Evolutionary conservation across 1,140 invertebrate genomes (phyloP).

Genomic region (Hestina assimilis): DNA sequence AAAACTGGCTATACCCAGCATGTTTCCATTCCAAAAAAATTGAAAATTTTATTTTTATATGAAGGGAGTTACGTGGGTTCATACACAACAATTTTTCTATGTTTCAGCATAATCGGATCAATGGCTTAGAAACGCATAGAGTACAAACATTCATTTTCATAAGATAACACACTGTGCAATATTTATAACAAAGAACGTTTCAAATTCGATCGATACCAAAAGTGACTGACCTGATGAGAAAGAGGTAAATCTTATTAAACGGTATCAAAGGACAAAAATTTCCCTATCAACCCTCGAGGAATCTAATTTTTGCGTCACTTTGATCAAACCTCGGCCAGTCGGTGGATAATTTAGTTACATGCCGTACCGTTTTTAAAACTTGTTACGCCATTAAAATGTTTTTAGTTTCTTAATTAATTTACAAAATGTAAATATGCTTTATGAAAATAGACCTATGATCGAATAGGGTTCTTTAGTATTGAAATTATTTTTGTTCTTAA

Average conservation of each 20-base stretch:
- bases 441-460: neutral
- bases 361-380: slow-evolving; percentile 52
- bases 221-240: slow-evolving; percentile 12
- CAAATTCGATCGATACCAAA: neutral
- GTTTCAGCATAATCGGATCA: too few species aligned
- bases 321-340: slow-evolving; percentile 38
- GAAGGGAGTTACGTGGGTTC: too few species aligned
- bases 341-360: slow-evolving; percentile 41
- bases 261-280: slow-evolving; percentile 58
- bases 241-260: slow-evolving; percentile 42
- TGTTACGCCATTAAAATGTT: slow-evolving; percentile 23
- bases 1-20: too few species aligned
- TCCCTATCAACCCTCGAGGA: slow-evolving; percentile 36
- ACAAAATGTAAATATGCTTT: neutral
- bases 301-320: slow-evolving; percentile 67
- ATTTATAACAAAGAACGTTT: too few species aligned
- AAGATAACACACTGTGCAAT: too few species aligned
- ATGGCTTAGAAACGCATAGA: too few species aligned
- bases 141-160: too few species aligned
- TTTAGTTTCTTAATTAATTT: slow-evolving; percentile 21
- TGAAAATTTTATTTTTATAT: too few species aligned
- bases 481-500: too few species aligned
- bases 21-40: too few species aligned
- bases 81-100: too few species aligned
- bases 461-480: neutral